A percentile compares a stretch with the other conserved stretches of the same genome.
Evolutionary conservation across 92 coral and sea anemone genomes (phyloP).

Genomic region (Virgularia gustaviana): DNA sequence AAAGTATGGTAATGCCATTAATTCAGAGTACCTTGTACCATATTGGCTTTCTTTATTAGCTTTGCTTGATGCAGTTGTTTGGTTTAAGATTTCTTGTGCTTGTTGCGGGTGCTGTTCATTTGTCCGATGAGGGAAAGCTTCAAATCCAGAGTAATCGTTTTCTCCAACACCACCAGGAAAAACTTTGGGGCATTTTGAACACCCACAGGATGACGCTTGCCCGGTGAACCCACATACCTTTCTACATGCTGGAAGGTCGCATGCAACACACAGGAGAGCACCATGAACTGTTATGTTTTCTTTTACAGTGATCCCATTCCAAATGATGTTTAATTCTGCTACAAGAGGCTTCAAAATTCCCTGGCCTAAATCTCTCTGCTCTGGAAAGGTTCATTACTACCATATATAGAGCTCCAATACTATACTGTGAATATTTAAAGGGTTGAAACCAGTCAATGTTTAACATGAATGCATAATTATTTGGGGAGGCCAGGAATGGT

Average conservation of each 20-base stretch:
- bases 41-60: slow-evolving; percentile 20
- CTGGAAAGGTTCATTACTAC: slow-evolving; percentile 65
- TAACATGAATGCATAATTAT: slow-evolving; percentile 38
- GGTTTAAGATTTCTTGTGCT: slow-evolving; percentile 36
- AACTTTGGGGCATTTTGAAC: slow-evolving; percentile 57
- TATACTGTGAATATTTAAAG: slow-evolving; percentile 43
- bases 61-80: slow-evolving; percentile 43
- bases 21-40: slow-evolving; percentile 49
- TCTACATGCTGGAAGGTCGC: slow-evolving; percentile 66
- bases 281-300: slow-evolving; percentile 36
- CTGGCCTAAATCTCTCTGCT: slow-evolving; percentile 52
- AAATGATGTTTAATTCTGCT: slow-evolving; percentile 39
- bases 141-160: slow-evolving; percentile 1
- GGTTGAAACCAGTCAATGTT: slow-evolving; percentile 69
- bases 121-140: slow-evolving; percentile 12
- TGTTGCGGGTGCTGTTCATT: slow-evolving; percentile 2
- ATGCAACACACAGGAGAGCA: slow-evolving; percentile 59
- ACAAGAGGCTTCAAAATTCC: slow-evolving; percentile 57
- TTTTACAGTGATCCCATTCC: slow-evolving; percentile 50
- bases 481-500: background rate
- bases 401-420: slow-evolving; percentile 63
- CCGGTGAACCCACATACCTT: slow-evolving; percentile 66
- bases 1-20: slow-evolving; percentile 53
- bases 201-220: slow-evolving; percentile 39
- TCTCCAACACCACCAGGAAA: slow-evolving; percentile 48